These are phyloP conservation scores for Cherax destructor DNA, from an alignment of 1,140 invertebrate species.

Conservation along the genomic window DNA sequence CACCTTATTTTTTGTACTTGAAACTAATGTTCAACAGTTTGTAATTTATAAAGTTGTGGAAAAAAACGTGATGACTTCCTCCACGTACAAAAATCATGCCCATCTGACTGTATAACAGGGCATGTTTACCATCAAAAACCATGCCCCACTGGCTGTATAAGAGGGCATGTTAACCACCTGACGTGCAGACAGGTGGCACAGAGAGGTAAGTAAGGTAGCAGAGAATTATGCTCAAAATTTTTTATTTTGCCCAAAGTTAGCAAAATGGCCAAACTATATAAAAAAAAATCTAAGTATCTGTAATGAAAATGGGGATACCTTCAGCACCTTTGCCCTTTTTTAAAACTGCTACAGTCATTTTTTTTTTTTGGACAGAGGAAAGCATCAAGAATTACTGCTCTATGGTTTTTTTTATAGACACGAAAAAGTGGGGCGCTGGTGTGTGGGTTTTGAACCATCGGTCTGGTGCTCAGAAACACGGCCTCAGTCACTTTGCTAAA, in stretches of 20 bases:
- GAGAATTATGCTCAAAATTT: constrained; percentile 28
- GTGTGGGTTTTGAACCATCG: not conserved
- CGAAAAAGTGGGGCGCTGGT: not conserved
- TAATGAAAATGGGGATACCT: constrained; percentile 38
- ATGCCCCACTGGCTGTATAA: not conserved
- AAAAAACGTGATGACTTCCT: not conserved
- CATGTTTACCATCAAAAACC: not conserved
- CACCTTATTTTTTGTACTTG: constrained; percentile 1
- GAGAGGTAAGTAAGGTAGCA: not conserved
- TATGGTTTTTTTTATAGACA: not conserved
- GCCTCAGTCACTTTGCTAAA: not conserved
- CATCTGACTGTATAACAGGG: not conserved
- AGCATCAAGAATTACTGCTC: no score
- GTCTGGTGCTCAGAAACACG: not conserved
- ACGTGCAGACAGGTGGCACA: no score
- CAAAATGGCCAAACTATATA: not conserved
- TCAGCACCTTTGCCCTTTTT: not conserved
- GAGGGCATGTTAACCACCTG: no score
- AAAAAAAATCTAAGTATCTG: constrained; percentile 3
- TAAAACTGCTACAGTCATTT: no score
- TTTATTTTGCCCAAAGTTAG: constrained; percentile 56
- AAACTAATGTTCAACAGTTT: not conserved
- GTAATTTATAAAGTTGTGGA: not conserved
- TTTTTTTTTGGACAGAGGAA: no score
- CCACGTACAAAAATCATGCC: not conserved